Percentiles rank a stretch among this genome's conserved stretches.
These are phyloP conservation scores for Bradypodion ventrale DNA, from an alignment of 2,797 vertebrate genomes.

Conservation along the genomic window DNA sequence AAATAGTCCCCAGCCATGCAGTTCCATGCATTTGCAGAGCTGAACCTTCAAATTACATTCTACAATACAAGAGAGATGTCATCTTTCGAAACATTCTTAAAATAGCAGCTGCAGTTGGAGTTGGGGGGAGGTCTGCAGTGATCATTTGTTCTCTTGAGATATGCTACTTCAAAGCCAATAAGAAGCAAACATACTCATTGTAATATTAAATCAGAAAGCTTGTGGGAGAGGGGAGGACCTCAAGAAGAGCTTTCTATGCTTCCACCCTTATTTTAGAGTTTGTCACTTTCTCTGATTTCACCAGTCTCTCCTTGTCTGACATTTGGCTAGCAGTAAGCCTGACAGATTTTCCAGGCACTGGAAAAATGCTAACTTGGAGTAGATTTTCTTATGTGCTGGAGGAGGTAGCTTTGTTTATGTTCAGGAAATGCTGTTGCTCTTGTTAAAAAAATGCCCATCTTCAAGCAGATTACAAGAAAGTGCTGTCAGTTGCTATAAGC, in stretches of 20 bases:
- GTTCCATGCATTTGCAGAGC: too few species aligned
- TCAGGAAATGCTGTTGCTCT: neutral
- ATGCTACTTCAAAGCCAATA: too few species aligned
- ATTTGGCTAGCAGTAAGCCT: neutral
- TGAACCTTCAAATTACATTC: too few species aligned
- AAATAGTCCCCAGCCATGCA: too few species aligned
- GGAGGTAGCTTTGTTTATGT: neutral
- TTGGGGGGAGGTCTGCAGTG: too few species aligned
- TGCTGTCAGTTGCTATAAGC: neutral
- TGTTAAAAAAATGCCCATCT: conserved; percentile 7
- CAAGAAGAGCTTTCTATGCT: neutral
- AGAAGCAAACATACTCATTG: too few species aligned
- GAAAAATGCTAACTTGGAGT: neutral
- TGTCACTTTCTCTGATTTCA: neutral
- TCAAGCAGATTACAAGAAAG: neutral
- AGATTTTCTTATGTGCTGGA: neutral
- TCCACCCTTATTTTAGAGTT: neutral
- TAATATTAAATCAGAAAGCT: too few species aligned
- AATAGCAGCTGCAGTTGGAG: too few species aligned
- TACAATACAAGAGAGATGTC: too few species aligned
- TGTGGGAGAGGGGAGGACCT: neutral
- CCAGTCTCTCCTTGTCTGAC: neutral
- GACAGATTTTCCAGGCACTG: neutral
- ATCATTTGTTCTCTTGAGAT: too few species aligned
- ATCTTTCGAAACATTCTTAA: too few species aligned